These are phyloP conservation scores for Poecilia gillii DNA, from an alignment of 2,797 vertebrate species.

Conservation along the genomic window DNA sequence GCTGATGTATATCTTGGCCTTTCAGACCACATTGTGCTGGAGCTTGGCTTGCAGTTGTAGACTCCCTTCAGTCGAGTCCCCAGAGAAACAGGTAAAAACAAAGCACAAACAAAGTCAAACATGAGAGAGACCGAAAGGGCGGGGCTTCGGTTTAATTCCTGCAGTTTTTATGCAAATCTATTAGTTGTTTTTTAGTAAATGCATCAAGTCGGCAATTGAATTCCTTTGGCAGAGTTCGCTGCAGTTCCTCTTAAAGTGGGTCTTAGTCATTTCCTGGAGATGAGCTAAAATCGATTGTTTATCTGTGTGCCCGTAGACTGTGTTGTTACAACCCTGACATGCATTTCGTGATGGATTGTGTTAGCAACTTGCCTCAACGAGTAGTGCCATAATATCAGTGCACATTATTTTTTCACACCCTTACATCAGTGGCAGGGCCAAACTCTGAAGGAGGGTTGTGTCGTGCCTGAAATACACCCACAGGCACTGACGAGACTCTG, in stretches of 20 bases:
- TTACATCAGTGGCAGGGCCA: slow-evolving; percentile 16
- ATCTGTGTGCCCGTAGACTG: slow-evolving; percentile 1
- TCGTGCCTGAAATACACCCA: slow-evolving; percentile 32
- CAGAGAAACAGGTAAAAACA: slow-evolving; percentile 63
- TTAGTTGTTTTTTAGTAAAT: slow-evolving; percentile 26
- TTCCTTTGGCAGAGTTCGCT: neutral
- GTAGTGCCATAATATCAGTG: slow-evolving; percentile 22
- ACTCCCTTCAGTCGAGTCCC: slow-evolving; percentile 65
- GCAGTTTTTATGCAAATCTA: neutral
- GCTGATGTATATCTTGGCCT: slow-evolving; percentile 66
- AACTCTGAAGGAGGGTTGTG: slow-evolving; percentile 7
- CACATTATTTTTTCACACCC: slow-evolving; percentile 35
- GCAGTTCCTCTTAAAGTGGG: slow-evolving; percentile 1
- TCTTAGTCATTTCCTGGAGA: slow-evolving; percentile 43
- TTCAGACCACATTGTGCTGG: slow-evolving; percentile 65
- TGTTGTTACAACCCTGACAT: slow-evolving; percentile 2
- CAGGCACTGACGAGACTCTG: slow-evolving; percentile 27
- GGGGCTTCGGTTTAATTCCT: slow-evolving; percentile 41
- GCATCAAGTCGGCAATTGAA: slow-evolving; percentile 24
- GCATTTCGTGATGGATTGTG: neutral
- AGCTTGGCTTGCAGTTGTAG: slow-evolving; percentile 51
- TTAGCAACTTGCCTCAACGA: slow-evolving; percentile 13
- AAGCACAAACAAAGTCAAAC: slow-evolving; percentile 65
- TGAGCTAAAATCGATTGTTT: slow-evolving; percentile 24
- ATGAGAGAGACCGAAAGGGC: slow-evolving; percentile 54